These are phyloP conservation scores for Galaxias olidus DNA, from an alignment of 2,797 vertebrate genomes.

Conservation along the genomic window DNA sequence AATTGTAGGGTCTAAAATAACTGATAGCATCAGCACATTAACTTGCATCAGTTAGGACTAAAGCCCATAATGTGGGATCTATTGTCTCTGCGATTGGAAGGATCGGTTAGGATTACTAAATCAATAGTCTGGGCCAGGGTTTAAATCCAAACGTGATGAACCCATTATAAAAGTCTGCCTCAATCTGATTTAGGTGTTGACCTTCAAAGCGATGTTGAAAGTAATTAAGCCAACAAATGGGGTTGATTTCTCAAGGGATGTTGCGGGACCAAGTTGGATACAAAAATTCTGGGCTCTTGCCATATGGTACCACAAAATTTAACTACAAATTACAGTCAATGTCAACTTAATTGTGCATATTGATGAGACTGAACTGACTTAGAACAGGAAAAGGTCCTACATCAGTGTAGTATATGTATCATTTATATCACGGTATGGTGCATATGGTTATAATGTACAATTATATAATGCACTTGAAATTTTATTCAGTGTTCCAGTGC, in stretches of 20 bases:
- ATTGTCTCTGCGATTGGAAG: conserved; percentile 9
- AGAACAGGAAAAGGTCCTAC: too few species aligned
- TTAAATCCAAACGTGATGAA: conserved; percentile 23
- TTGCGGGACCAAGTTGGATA: background rate
- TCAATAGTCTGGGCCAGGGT: conserved; percentile 26
- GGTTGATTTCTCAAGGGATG: conserved; percentile 31
- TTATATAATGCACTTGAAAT: background rate
- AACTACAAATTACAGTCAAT: conserved; percentile 7
- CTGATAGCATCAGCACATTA: conserved; percentile 21
- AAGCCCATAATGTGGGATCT: conserved; percentile 1
- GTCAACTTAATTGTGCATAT: conserved; percentile 1
- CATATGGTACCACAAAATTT: conserved; percentile 13
- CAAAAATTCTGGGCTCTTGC: background rate
- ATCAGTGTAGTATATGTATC: background rate
- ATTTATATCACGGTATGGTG: background rate
- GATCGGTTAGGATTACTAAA: conserved; percentile 22
- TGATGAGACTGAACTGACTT: background rate
- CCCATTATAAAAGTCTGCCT: conserved; percentile 9
- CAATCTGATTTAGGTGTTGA: conserved; percentile 30
- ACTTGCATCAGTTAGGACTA: conserved; percentile 7
- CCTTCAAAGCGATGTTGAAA: conserved; percentile 28
- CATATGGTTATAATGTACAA: background rate
- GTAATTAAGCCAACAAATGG: conserved; percentile 40
- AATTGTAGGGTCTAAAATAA: conserved; percentile 9
- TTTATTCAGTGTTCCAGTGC: background rate